Percentiles rank a stretch among this genome's conserved stretches.
Evolutionary conservation across 2,797 vertebrate genomes (phyloP).

Genomic region (Periparus ater): DNA sequence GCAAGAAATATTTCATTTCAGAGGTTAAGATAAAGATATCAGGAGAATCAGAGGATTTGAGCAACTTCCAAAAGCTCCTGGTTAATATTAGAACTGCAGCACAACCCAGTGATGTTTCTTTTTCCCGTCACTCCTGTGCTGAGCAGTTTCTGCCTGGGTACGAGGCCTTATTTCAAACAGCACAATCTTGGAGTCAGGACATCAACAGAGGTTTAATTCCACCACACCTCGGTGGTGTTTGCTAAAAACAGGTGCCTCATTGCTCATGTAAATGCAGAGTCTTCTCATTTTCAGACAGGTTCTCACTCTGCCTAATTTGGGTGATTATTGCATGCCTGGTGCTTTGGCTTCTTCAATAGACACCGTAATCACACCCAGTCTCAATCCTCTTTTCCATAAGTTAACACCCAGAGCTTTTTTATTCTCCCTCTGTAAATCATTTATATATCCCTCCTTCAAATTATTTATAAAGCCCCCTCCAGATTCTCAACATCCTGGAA

Average conservation of each 20-base stretch:
- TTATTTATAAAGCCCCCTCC: not conserved
- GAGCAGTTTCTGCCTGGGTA: not conserved
- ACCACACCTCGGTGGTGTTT: not conserved
- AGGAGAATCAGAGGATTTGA: not conserved
- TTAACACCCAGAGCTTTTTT: not conserved
- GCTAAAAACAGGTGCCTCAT: not conserved
- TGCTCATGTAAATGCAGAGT: not conserved
- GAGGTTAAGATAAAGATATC: not conserved
- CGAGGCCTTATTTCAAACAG: not conserved
- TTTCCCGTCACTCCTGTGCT: not conserved
- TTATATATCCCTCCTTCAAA: too few species aligned
- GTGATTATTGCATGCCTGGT: not conserved
- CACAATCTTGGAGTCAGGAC: not conserved
- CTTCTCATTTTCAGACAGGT: not conserved
- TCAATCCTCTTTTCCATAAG: not conserved
- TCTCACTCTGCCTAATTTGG: not conserved
- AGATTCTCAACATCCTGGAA: not conserved
- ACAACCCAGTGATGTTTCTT: not conserved
- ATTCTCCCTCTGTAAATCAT: not conserved
- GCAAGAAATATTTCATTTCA: not conserved
- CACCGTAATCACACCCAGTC: not conserved
- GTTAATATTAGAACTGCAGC: not conserved
- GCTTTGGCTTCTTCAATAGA: not conserved
- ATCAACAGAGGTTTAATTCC: not conserved
- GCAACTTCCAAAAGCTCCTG: not conserved